These are phyloP conservation scores for Ophthalmolycus amberensis DNA, from an alignment of 2,113 vertebrate species.

Conservation along the genomic window DNA sequence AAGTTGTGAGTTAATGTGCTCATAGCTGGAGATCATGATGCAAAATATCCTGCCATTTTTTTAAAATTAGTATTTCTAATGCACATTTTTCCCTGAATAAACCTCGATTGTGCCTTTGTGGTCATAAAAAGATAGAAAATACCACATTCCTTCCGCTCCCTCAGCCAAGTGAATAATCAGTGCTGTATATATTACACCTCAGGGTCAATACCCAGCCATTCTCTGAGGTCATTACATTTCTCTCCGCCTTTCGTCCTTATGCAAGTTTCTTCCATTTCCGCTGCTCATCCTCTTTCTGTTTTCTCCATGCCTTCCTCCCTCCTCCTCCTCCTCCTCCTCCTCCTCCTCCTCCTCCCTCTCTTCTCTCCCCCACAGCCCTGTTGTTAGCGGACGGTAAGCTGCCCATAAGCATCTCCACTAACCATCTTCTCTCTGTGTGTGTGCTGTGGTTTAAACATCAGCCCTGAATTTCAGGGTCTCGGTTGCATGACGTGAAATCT, in stretches of 20 bases:
- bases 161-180: conserved; percentile 28
- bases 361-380: conserved; percentile 66
- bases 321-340: conserved; percentile 7
- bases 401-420: conserved; percentile 45
- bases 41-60: conserved; percentile 5
- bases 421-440: conserved; percentile 20
- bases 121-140: conserved; percentile 41
- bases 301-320: conserved; percentile 23
- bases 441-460: background rate
- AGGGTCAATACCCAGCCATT: conserved; percentile 36
- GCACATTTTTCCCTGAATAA: conserved; percentile 30
- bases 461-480: background rate
- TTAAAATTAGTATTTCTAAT: conserved; percentile 16
- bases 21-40: background rate
- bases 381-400: conserved; percentile 78
- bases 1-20: conserved; percentile 13
- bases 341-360: conserved; percentile 11
- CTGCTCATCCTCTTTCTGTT: conserved; percentile 51
- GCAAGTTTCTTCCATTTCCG: conserved; percentile 32
- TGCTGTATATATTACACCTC: conserved; percentile 35
- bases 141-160: conserved; percentile 4
- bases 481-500: conserved; percentile 6
- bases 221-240: conserved; percentile 38
- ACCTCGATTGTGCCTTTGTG: background rate
- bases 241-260: conserved; percentile 30